phyloP scores from a whole-genome alignment of 2,797 vertebrate species.

The Pelobates cultripes region DNA sequence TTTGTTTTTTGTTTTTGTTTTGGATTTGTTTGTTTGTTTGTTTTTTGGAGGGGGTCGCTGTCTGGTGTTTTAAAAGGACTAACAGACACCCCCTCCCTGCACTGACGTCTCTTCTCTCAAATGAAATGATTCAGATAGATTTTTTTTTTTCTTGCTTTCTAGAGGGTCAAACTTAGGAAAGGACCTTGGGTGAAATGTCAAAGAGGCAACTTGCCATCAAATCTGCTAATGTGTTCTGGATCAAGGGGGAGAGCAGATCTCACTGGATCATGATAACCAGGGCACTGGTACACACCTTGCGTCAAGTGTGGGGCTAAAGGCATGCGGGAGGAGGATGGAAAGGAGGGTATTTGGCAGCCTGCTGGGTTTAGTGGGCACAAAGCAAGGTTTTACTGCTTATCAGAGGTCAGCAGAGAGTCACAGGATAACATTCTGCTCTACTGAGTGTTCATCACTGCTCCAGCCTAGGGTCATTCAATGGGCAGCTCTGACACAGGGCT shows the following conservation, averaged over 20 bases:
- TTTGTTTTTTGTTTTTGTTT: conserved; percentile 27
- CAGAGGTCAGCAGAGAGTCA: conserved; percentile 59
- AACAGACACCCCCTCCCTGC: conserved; percentile 34
- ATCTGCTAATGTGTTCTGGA: conserved; percentile 62
- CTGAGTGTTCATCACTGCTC: neutral
- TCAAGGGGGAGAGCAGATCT: conserved; percentile 72
- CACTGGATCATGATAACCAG: conserved; percentile 56
- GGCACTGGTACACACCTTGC: conserved; percentile 37
- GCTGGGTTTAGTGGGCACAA: conserved; percentile 60
- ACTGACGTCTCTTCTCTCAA: conserved; percentile 58
- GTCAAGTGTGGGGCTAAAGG: conserved; percentile 35
- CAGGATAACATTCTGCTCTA: conserved; percentile 13
- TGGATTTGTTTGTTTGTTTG: conserved; percentile 23
- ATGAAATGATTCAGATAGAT: conserved; percentile 68
- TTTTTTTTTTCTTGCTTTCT: conserved; percentile 58
- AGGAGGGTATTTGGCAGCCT: conserved; percentile 58
- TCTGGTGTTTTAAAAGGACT: conserved; percentile 59
- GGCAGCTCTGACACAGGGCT: neutral
- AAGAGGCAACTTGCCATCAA: conserved; percentile 68
- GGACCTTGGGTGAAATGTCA: conserved; percentile 64
- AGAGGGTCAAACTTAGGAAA: conserved; percentile 60
- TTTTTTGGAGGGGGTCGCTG: neutral
- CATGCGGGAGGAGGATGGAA: conserved; percentile 48
- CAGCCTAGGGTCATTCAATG: conserved; percentile 12
- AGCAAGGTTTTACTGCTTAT: conserved; percentile 50